Percentiles rank a stretch among this genome's conserved stretches.
phyloP scores from a whole-genome alignment of 2,888 invertebrate species.

The Thereva nobilitata region DNA sequence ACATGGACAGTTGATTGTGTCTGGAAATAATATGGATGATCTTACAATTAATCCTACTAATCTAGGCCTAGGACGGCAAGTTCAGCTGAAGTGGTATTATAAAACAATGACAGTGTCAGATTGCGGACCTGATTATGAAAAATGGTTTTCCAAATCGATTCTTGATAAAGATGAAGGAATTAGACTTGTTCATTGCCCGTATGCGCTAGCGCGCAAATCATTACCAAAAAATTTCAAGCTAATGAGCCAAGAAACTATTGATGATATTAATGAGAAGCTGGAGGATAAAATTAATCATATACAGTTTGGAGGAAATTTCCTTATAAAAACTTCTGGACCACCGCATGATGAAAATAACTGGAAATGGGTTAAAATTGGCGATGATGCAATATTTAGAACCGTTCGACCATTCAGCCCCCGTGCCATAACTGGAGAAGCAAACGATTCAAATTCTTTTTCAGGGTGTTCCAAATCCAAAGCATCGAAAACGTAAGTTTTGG shows the following conservation, averaged over 20 bases:
- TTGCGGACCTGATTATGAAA: slow-evolving; percentile 72
- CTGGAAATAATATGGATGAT: slow-evolving; percentile 63
- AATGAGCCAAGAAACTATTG: slow-evolving; percentile 69
- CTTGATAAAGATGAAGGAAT: slow-evolving; percentile 59
- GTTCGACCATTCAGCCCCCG: slow-evolving; percentile 65
- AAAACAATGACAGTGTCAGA: slow-evolving; percentile 60
- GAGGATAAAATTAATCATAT: slow-evolving; percentile 59
- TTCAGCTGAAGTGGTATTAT: too few relatives aligned
- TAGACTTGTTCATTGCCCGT: slow-evolving; percentile 66
- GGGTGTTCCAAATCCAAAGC: slow-evolving; percentile 73
- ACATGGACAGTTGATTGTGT: slow-evolving; percentile 61
- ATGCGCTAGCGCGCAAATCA: slow-evolving; percentile 60
- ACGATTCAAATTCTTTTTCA: slow-evolving; percentile 62
- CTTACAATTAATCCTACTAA: slow-evolving; percentile 52
- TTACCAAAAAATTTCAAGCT: slow-evolving; percentile 70
- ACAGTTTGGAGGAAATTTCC: slow-evolving; percentile 73
- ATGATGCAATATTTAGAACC: slow-evolving; percentile 47
- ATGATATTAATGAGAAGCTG: slow-evolving; percentile 67
- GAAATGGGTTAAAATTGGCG: slow-evolving; percentile 71
- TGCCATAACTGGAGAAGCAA: slow-evolving; percentile 70
- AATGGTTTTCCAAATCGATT: slow-evolving; percentile 69
- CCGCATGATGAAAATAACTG: slow-evolving; percentile 72
- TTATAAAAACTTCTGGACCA: slow-evolving; percentile 62
- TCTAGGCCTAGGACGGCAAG: too few relatives aligned
- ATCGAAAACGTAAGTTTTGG: slow-evolving; percentile 63